Evolutionary conservation across 2,888 invertebrate species (phyloP).

Genomic region (Phaedon cochleariae): DNA sequence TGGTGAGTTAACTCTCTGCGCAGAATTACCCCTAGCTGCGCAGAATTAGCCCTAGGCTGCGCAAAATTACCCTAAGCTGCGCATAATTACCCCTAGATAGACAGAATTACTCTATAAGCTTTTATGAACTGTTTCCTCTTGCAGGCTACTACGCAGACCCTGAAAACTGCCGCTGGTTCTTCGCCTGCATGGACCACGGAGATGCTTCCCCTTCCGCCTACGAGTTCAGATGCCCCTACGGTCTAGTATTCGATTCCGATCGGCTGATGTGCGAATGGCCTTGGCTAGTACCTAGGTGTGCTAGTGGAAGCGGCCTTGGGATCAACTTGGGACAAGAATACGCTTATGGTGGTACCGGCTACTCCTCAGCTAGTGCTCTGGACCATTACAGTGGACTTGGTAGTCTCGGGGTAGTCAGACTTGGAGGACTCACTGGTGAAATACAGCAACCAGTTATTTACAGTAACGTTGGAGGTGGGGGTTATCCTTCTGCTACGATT

Average conservation of each 20-base stretch:
- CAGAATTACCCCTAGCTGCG: too few relatives aligned
- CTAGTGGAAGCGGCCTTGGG: slow-evolving; percentile 56
- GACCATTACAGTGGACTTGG: slow-evolving; percentile 58
- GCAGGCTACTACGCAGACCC: slow-evolving; percentile 82
- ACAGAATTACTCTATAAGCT: too few relatives aligned
- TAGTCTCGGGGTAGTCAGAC: slow-evolving; percentile 48
- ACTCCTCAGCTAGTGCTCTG: slow-evolving; percentile 52
- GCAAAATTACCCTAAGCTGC: too few relatives aligned
- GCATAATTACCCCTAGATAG: too few relatives aligned
- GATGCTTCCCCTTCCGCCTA: slow-evolving; percentile 72
- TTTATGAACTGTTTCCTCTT: slow-evolving; percentile 25
- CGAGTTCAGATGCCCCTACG: slow-evolving; percentile 84
- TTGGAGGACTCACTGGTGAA: slow-evolving; percentile 55
- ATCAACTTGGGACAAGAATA: slow-evolving; percentile 58
- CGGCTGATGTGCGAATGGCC: slow-evolving; percentile 81
- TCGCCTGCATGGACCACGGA: slow-evolving; percentile 80
- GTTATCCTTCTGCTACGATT: slow-evolving; percentile 33
- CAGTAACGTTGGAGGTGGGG: slow-evolving; percentile 48
- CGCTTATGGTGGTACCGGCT: slow-evolving; percentile 60
- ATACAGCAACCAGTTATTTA: slow-evolving; percentile 49
- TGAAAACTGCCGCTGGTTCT: slow-evolving; percentile 85
- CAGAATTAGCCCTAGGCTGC: too few relatives aligned
- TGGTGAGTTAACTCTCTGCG: slow-evolving; percentile 63
- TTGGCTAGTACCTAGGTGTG: slow-evolving; percentile 72
- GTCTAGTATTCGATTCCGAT: slow-evolving; percentile 78